Conservation (phyloP, 2,888 invertebrate species). For the Tachina lurida region DNA sequence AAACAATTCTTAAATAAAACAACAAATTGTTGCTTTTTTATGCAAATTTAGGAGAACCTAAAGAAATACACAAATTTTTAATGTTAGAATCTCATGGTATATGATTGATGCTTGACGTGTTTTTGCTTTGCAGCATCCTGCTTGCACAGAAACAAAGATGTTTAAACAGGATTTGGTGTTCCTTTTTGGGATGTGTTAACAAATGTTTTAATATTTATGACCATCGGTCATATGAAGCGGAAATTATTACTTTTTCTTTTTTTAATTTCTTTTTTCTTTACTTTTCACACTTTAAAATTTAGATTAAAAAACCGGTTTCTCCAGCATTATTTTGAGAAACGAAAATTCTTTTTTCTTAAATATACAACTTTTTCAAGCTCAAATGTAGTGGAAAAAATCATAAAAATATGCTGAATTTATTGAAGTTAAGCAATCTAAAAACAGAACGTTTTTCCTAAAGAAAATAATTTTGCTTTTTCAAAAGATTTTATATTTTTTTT, state of each 20-base stretch:
- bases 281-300: slow-evolving; percentile 38
- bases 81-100: neutral
- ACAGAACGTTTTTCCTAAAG: too few relatives aligned
- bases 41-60: slow-evolving; percentile 61
- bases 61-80: neutral
- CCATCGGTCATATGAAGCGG: slow-evolving; percentile 81
- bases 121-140: slow-evolving; percentile 64
- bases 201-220: slow-evolving; percentile 81
- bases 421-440: neutral
- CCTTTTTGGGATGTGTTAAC: slow-evolving; percentile 46
- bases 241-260: slow-evolving; percentile 77
- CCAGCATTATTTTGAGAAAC: neutral
- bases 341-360: slow-evolving; percentile 29
- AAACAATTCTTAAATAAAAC: slow-evolving; percentile 39
- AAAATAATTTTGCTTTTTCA: neutral
- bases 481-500: neutral
- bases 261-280: slow-evolving; percentile 10
- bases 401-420: slow-evolving; percentile 45
- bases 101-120: slow-evolving; percentile 63
- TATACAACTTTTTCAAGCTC: slow-evolving; percentile 14
- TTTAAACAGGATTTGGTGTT: slow-evolving; percentile 57
- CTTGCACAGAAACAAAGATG: slow-evolving; percentile 16
- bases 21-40: slow-evolving; percentile 63
- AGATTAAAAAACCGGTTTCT: slow-evolving; percentile 66
- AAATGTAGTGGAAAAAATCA: slow-evolving; percentile 64